Percentiles rank a stretch among this genome's conserved stretches.
Evolutionary conservation across 2,113 vertebrate genomes (phyloP).

Genomic region (Gasterosteus aculeatus): DNA sequence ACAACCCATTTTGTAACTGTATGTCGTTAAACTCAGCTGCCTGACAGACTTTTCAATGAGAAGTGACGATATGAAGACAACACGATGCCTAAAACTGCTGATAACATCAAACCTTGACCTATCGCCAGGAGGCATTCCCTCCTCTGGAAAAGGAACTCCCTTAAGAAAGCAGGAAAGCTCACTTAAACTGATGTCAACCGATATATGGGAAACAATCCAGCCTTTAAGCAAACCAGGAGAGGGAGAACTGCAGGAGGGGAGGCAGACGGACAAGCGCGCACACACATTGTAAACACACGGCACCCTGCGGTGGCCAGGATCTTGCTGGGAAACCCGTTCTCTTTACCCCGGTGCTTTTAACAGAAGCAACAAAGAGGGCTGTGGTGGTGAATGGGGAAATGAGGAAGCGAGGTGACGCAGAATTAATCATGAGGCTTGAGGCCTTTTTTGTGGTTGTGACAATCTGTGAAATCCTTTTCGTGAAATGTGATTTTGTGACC

Average conservation of each 20-base stretch:
- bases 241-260: constrained; percentile 20
- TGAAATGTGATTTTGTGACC: constrained; percentile 49
- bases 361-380: constrained; percentile 43
- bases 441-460: constrained; percentile 48
- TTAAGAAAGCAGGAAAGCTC: constrained; percentile 23
- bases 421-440: constrained; percentile 40
- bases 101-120: background rate
- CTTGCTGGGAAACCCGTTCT: constrained; percentile 55
- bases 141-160: constrained; percentile 2
- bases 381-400: constrained; percentile 41
- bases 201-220: constrained; percentile 31
- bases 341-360: constrained; percentile 32
- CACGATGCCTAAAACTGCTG: background rate
- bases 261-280: constrained; percentile 25
- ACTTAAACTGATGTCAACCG: constrained; percentile 20
- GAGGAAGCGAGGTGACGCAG: constrained; percentile 65
- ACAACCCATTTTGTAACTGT: background rate
- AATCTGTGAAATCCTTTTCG: constrained; percentile 38
- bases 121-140: background rate
- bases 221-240: constrained; percentile 18
- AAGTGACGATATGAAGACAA: background rate
- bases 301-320: constrained; percentile 38
- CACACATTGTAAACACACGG: constrained; percentile 23
- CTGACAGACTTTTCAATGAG: background rate
- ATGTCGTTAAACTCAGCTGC: background rate